Evolutionary conservation across 2,888 invertebrate species (phyloP).

Genomic region (Clunio marinus): DNA sequence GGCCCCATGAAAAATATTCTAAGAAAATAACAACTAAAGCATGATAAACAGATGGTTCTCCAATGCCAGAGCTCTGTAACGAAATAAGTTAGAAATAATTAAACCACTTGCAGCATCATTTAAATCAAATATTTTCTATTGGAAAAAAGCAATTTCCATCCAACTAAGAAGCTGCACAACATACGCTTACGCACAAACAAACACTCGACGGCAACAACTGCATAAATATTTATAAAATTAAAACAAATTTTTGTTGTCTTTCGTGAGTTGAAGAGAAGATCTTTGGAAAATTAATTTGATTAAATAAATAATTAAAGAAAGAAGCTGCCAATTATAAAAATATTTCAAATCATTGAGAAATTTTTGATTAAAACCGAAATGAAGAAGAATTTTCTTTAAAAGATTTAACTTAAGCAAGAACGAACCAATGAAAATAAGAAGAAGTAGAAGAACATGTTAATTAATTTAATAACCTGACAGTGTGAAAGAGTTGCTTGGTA

Average conservation of each 20-base stretch:
- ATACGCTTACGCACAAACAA: no score
- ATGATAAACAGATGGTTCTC: conserved; percentile 95
- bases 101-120: no score
- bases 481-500: neutral
- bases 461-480: conserved; percentile 18
- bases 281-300: no score
- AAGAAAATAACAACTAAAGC: conserved; percentile 98
- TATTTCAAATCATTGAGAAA: no score
- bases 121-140: neutral
- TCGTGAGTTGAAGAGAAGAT: neutral
- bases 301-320: neutral
- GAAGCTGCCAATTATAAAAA: neutral
- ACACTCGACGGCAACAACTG: conserved; percentile 19
- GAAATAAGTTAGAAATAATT: conserved; percentile 42
- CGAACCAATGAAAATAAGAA: no score
- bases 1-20: conserved; percentile 99
- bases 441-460: neutral
- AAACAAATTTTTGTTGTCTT: neutral
- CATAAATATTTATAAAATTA: neutral
- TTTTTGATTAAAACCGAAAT: no score
- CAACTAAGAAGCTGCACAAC: conserved; percentile 15
- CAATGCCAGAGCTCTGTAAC: conserved; percentile 76
- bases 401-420: no score
- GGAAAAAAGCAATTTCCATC: neutral
- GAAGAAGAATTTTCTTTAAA: no score